Conservation (phyloP, 2,797 vertebrate species). For the Synanceia verrucosa region DNA sequence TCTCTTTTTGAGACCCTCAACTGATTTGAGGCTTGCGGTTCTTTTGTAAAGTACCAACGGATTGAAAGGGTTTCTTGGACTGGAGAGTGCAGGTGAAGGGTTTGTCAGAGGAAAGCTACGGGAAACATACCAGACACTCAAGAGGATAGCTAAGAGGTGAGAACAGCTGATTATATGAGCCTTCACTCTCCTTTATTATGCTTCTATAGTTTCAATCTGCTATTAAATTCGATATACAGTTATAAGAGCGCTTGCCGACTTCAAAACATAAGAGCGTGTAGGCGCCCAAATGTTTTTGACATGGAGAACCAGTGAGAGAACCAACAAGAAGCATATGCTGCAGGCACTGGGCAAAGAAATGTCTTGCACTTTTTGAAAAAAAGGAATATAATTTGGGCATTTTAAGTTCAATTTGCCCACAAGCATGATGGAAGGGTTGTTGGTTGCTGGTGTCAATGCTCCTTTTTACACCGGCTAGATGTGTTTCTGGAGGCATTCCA, state of each 20-base stretch:
- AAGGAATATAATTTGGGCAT: too few species aligned
- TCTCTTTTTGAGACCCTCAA: neutral
- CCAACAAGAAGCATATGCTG: neutral
- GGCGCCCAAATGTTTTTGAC: constrained; percentile 45
- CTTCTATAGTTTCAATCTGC: fast-evolving
- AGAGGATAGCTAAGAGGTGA: constrained; percentile 83
- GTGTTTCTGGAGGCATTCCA: neutral
- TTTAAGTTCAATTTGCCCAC: too few species aligned
- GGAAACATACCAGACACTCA: constrained; percentile 83
- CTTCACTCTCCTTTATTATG: neutral
- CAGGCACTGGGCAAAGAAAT: neutral
- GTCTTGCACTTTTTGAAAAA: neutral
- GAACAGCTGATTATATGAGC: constrained; percentile 19
- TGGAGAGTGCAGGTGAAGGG: neutral
- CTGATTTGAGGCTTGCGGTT: neutral
- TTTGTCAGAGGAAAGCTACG: constrained; percentile 75
- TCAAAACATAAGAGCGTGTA: neutral
- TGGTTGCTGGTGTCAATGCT: neutral
- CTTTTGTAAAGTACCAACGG: neutral
- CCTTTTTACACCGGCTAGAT: neutral
- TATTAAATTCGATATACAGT: neutral
- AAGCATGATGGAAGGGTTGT: neutral
- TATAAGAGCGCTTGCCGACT: neutral
- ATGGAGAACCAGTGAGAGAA: constrained; percentile 36
- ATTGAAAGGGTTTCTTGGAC: neutral